Conservation (phyloP, 2,888 invertebrate species). For the Desoria tigrina region DNA sequence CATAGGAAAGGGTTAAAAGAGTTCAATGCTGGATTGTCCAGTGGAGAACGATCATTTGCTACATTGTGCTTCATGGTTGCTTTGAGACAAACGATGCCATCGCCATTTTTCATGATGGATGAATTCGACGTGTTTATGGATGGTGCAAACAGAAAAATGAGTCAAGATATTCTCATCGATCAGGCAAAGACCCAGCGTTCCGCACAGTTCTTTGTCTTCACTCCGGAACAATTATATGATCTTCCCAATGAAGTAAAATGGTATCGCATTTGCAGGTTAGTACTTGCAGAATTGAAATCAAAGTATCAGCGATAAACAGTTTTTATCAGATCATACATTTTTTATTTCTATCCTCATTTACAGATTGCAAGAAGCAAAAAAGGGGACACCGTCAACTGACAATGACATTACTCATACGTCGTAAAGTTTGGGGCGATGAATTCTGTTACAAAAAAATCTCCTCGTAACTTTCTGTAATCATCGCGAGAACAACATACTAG, state of each 20-base stretch:
- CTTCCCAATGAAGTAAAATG: neutral
- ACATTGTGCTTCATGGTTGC: slow-evolving; percentile 90
- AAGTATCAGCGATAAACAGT: no score
- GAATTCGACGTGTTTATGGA: slow-evolving; percentile 94
- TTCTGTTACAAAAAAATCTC: no score
- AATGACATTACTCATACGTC: no score
- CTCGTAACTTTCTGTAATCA: no score
- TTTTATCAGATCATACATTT: no score
- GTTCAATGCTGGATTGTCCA: slow-evolving; percentile 65
- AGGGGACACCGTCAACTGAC: no score
- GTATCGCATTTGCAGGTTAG: no score
- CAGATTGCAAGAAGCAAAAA: no score
- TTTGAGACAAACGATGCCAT: slow-evolving; percentile 85
- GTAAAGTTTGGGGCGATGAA: no score
- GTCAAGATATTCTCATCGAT: slow-evolving; percentile 10
- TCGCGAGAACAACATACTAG: no score
- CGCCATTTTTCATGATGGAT: slow-evolving; percentile 90
- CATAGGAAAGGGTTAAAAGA: slow-evolving; percentile 15
- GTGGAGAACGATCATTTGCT: slow-evolving; percentile 91
- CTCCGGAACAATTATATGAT: slow-evolving; percentile 3
- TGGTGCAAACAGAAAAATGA: slow-evolving; percentile 1
- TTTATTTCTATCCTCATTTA: no score
- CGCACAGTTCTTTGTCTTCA: slow-evolving; percentile 18
- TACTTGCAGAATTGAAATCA: no score
- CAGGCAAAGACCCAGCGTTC: neutral